phyloP scores from a whole-genome alignment of 2,797 vertebrate genomes.

The Eptatretus atami region DNA sequence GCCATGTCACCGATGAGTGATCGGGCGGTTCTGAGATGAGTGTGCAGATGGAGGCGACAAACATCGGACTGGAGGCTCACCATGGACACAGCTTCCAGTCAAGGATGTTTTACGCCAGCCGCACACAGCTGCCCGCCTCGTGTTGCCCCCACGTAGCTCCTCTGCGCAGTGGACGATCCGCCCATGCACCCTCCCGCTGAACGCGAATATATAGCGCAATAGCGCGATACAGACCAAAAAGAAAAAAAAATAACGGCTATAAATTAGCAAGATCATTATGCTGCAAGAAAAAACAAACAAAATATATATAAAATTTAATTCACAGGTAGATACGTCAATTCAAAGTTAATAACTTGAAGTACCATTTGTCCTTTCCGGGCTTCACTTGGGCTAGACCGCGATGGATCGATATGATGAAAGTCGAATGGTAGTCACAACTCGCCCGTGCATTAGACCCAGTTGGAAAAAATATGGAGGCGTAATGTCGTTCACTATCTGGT shows the following conservation, averaged over 20 bases:
- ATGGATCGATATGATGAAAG: slow-evolving; percentile 97
- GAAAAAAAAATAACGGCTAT: no score
- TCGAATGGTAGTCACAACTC: no score
- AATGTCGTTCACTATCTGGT: no score
- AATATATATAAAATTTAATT: no score
- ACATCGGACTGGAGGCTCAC: slow-evolving; percentile 99
- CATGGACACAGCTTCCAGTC: slow-evolving; percentile 88
- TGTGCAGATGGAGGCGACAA: slow-evolving; percentile 80
- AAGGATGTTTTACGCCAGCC: slow-evolving; percentile 99
- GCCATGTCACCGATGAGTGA: background rate
- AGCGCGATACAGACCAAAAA: no score
- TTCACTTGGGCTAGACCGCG: no score
- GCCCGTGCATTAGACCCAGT: no score
- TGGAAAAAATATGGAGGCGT: no score
- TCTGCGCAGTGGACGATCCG: no score
- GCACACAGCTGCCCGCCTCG: slow-evolving; percentile 19
- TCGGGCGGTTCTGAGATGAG: background rate
- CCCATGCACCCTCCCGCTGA: no score
- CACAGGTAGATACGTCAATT: background rate
- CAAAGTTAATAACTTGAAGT: slow-evolving; percentile 10
- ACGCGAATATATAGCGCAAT: no score
- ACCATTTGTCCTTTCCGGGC: slow-evolving; percentile 87
- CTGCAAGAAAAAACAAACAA: background rate
- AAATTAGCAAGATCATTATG: no score
- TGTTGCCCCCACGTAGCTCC: background rate